These are phyloP conservation scores for Drosophila limbata DNA, from an alignment of 2,888 invertebrate genomes.

Conservation along the genomic window DNA sequence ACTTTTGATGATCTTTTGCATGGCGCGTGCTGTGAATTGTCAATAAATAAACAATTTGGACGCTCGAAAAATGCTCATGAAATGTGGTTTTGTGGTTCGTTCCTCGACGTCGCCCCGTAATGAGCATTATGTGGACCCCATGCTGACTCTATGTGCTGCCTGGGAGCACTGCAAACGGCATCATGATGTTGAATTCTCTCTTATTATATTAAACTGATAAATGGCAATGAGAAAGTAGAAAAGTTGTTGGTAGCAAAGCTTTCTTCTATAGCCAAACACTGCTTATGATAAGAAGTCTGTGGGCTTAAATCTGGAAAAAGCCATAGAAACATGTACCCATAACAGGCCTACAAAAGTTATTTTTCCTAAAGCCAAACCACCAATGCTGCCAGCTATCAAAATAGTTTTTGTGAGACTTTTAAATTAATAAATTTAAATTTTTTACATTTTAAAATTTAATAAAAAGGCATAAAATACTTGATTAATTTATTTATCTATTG, in stretches of 20 bases:
- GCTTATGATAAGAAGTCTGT: not conserved
- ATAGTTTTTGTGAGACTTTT: too few relatives aligned
- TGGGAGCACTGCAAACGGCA: constrained; percentile 4
- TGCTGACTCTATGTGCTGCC: constrained; percentile 9
- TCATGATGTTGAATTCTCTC: constrained; percentile 14
- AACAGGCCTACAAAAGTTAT: too few relatives aligned
- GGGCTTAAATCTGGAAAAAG: too few relatives aligned
- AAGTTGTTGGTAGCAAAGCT: not conserved
- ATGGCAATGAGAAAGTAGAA: constrained; percentile 1
- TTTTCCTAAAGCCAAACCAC: too few relatives aligned
- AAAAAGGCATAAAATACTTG: too few relatives aligned
- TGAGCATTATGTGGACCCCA: constrained; percentile 25
- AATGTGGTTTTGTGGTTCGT: constrained; percentile 46
- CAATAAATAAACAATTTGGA: constrained; percentile 77
- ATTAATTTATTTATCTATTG: too few relatives aligned
- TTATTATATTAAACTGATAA: constrained; percentile 12
- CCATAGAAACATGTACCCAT: too few relatives aligned
- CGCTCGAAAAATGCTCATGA: constrained; percentile 54
- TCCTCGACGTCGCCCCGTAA: not conserved
- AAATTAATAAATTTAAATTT: too few relatives aligned
- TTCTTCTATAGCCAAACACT: too few relatives aligned
- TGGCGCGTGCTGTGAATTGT: constrained; percentile 75
- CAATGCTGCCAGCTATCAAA: too few relatives aligned
- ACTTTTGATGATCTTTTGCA: constrained; percentile 74
- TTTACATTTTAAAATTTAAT: too few relatives aligned